Conservation (phyloP, 2,888 invertebrate species). For the Pecten maximus region DNA sequence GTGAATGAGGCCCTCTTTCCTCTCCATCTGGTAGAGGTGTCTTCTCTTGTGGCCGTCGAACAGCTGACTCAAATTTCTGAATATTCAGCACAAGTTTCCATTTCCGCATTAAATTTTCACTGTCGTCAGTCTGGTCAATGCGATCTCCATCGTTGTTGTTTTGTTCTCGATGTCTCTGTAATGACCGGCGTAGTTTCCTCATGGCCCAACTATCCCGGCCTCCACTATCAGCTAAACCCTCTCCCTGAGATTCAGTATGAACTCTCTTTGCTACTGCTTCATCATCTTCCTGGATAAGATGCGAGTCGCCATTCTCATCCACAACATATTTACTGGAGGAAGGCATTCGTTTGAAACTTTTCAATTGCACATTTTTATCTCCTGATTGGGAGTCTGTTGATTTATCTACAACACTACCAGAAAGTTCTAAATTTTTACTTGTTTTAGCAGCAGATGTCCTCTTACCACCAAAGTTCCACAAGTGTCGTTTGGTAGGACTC, state of each 20-base stretch:
- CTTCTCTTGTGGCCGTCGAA: conserved; percentile 59
- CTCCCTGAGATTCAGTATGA: neutral
- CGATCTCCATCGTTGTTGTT: conserved; percentile 53
- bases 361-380: conserved; percentile 16
- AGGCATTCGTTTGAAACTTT: neutral
- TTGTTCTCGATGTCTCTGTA: conserved; percentile 42
- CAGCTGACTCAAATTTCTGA: conserved; percentile 71
- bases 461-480: neutral
- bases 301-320: conserved; percentile 2
- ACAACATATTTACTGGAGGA: neutral
- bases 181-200: conserved; percentile 56
- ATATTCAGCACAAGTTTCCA: conserved; percentile 76
- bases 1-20: conserved; percentile 49
- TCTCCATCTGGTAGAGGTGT: conserved; percentile 57
- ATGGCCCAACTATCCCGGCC: conserved; percentile 64
- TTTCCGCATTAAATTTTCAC: conserved; percentile 53
- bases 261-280: neutral
- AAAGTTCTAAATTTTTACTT: neutral
- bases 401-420: neutral
- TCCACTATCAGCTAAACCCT: neutral
- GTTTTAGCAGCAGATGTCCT: neutral
- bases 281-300: neutral
- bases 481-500: neutral
- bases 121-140: conserved; percentile 49
- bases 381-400: neutral